Evolutionary conservation across 2,888 invertebrate species (phyloP).

Genomic region (Euplexia lucipara): DNA sequence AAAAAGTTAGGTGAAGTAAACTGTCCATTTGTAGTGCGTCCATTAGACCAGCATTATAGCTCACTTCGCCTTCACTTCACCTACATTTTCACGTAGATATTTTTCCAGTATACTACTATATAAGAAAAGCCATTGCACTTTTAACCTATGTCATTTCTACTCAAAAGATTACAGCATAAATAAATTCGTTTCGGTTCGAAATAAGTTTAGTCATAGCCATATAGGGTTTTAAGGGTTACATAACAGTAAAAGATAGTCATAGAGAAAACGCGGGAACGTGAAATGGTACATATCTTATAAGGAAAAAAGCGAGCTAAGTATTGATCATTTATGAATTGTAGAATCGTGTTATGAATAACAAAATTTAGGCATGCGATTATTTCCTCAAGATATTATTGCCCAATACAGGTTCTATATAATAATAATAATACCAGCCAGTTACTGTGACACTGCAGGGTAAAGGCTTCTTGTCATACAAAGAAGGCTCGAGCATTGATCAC

Average conservation of each 20-base stretch:
- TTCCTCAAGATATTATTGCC: too few relatives aligned
- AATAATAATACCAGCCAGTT: too few relatives aligned
- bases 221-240: slow-evolving; percentile 13
- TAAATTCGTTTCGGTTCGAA: not conserved
- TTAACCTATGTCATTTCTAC: not conserved
- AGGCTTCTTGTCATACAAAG: too few relatives aligned
- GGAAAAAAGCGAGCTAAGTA: not conserved
- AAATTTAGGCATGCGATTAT: not conserved
- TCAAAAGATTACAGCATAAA: not conserved
- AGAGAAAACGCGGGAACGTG: slow-evolving; percentile 33
- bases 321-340: not conserved
- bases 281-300: not conserved
- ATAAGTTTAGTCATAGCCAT: slow-evolving; percentile 8
- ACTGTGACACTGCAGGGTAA: too few relatives aligned
- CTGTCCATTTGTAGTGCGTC: too few relatives aligned
- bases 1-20: too few relatives aligned
- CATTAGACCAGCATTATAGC: too few relatives aligned
- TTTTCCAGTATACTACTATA: too few relatives aligned
- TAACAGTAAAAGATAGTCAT: slow-evolving; percentile 14
- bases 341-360: not conserved
- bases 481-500: too few relatives aligned
- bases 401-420: too few relatives aligned
- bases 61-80: too few relatives aligned
- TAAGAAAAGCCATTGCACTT: not conserved
- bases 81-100: too few relatives aligned